Base-by-base conservation (phyloP, 2,888 invertebrate genomes). In the Tachina grossa region DNA sequence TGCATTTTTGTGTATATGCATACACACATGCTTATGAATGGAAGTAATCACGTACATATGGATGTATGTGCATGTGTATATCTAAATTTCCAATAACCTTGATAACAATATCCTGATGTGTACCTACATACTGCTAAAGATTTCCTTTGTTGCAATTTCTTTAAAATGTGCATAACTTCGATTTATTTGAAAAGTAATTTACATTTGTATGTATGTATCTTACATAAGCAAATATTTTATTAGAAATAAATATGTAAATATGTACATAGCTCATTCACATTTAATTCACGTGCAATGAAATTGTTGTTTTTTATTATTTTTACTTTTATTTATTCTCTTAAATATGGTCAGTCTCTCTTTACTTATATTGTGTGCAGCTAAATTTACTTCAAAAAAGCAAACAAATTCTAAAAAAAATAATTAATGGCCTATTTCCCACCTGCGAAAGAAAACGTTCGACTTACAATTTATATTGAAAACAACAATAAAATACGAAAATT, bases 241-340 rank as follows among this genome's bases (percentile, higher is more conserved):
- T n/a, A n/a, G n/a, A n/a, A n/a, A n/a, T n/a, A n/a, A n/a, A n/a
- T n/a, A n/a, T n/a, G n/a, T n/a, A n/a, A n/a, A n/a, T n/a, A n/a
- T n/a, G n/a, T n/a, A n/a, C n/a, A n/a, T 22, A 31, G 4, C 22
- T 14, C 51, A 45, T 65, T 53, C 53, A 31, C 9, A 53, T 76
- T 43, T 31, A 47, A 9, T 59, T 77, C 68, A 77, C 59, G 59
- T 76, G 76, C 47, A 47, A 43, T 39, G 41, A 10, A 39, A 2
- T 45, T 22, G 8, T 9, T 45, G 5, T 19, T 14, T 43, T 51
- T 16, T 39, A 3, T 31, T 31, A 8, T 13, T 55, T 14, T 19
- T 39, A 41, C 13, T 68, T 39, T 39, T 53, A 9, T 3, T 14
- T 13, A 19, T 13, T 45, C 75, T 55, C 63, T 75, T 75, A 53